Evolutionary conservation across 2,888 invertebrate species (phyloP).

Genomic region (Cistogaster globosa): DNA sequence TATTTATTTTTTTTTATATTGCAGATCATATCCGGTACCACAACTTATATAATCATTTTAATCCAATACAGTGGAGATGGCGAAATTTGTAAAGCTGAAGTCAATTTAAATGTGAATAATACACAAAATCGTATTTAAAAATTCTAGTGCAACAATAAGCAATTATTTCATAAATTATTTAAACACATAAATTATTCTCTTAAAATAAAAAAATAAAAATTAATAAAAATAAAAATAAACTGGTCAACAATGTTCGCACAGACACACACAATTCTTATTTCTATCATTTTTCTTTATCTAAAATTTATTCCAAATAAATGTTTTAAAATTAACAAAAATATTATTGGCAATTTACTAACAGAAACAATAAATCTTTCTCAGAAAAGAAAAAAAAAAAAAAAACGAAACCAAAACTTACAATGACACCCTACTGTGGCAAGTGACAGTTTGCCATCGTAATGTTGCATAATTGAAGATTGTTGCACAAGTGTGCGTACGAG

Average conservation of each 20-base stretch:
- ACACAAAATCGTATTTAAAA: constrained; percentile 13
- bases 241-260: constrained; percentile 27
- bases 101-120: constrained; percentile 13
- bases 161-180: neutral
- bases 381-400: neutral
- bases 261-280: neutral
- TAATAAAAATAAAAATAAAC: constrained; percentile 1
- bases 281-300: constrained; percentile 7
- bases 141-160: constrained; percentile 19
- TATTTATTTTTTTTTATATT: neutral
- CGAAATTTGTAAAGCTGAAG: constrained; percentile 38
- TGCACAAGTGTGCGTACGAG: neutral
- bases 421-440: constrained; percentile 72
- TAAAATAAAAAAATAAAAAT: neutral
- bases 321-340: constrained; percentile 70
- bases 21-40: constrained; percentile 67
- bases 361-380: constrained; percentile 66
- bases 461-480: constrained; percentile 67
- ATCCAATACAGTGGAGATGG: constrained; percentile 69
- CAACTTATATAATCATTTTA: constrained; percentile 71
- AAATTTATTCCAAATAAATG: constrained; percentile 51
- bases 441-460: constrained; percentile 71
- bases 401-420: neutral
- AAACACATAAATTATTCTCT: constrained; percentile 45
- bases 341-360: constrained; percentile 70